phyloP scores from a whole-genome alignment of 1,140 invertebrate species.

The Forficula auricularia region DNA sequence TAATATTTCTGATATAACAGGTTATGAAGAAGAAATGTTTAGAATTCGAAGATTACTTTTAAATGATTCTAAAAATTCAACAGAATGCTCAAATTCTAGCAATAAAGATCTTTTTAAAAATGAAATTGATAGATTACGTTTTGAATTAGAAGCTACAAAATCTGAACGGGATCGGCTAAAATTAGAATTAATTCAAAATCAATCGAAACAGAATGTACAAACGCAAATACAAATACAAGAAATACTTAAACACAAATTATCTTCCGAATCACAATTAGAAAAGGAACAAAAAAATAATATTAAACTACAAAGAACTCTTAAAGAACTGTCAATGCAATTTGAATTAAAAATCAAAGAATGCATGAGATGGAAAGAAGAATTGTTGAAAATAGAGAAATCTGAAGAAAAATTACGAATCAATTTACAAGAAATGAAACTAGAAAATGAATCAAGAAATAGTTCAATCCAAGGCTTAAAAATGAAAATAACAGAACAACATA shows the following conservation, averaged over 20 bases:
- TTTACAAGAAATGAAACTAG: slow-evolving; percentile 23
- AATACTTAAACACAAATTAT: no score
- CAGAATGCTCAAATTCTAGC: no score
- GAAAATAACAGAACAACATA: slow-evolving; percentile 30
- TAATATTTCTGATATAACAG: slow-evolving; percentile 17
- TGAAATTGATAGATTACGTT: not conserved
- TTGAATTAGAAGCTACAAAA: not conserved
- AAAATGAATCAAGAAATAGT: slow-evolving; percentile 24
- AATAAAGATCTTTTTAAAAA: slow-evolving; percentile 5
- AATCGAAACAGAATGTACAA: not conserved
- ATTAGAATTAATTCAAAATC: not conserved
- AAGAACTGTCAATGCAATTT: slow-evolving; percentile 6
- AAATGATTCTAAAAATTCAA: slow-evolving; percentile 6
- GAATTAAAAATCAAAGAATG: slow-evolving; percentile 10
- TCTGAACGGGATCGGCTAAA: not conserved
- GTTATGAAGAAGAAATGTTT: slow-evolving; percentile 19
- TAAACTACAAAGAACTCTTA: no score
- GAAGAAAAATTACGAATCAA: slow-evolving; percentile 18
- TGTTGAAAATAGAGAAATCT: slow-evolving; percentile 16
- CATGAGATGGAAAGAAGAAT: slow-evolving; percentile 15
- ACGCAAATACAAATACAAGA: no score
- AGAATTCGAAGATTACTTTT: slow-evolving; percentile 13
- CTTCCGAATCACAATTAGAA: not conserved
- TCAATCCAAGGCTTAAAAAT: slow-evolving; percentile 27
- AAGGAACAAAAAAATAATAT: no score